A percentile compares a stretch with the other conserved stretches of the same genome.
phyloP scores from a whole-genome alignment of 1,140 invertebrate genomes.

The Penaeus chinensis region DNA sequence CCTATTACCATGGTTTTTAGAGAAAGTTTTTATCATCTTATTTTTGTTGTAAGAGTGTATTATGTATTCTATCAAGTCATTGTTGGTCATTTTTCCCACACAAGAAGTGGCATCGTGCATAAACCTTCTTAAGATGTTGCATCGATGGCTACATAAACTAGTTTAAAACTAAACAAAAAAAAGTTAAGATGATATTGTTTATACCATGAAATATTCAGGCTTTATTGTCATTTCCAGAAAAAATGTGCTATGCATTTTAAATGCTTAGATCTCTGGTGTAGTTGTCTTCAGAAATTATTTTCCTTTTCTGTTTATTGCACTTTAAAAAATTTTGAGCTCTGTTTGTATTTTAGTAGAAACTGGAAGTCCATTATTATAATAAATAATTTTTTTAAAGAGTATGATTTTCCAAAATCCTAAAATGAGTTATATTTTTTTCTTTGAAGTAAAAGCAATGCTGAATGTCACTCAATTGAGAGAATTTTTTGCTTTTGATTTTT shows the following conservation, averaged over 20 bases:
- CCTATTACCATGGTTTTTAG: conserved; percentile 50
- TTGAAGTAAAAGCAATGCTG: too few species aligned
- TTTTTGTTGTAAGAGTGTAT: conserved; percentile 39
- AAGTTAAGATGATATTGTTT: conserved; percentile 9
- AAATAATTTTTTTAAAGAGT: background rate
- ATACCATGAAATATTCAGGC: conserved; percentile 50
- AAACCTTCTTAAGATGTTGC: conserved; percentile 41
- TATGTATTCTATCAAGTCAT: conserved; percentile 45
- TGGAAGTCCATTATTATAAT: conserved; percentile 6
- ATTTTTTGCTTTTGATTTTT: too few species aligned
- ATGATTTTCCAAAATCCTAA: background rate
- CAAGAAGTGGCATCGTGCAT: conserved; percentile 46
- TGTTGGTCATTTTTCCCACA: conserved; percentile 48
- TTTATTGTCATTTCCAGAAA: conserved; percentile 48
- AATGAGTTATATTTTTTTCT: background rate
- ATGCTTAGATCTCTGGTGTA: conserved; percentile 57
- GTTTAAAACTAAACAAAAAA: conserved; percentile 36
- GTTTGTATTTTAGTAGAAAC: conserved; percentile 36
- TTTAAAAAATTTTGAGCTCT: conserved; percentile 45
- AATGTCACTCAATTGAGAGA: too few species aligned
- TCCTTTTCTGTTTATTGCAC: conserved; percentile 21
- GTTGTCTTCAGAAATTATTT: conserved; percentile 41
- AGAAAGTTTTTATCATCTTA: conserved; percentile 28
- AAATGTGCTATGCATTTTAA: conserved; percentile 54
- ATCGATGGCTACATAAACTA: conserved; percentile 39